Percentiles rank a stretch among this genome's conserved stretches.
These are phyloP conservation scores for Agrochola circellaris DNA, from an alignment of 2,888 invertebrate genomes.

Conservation along the genomic window DNA sequence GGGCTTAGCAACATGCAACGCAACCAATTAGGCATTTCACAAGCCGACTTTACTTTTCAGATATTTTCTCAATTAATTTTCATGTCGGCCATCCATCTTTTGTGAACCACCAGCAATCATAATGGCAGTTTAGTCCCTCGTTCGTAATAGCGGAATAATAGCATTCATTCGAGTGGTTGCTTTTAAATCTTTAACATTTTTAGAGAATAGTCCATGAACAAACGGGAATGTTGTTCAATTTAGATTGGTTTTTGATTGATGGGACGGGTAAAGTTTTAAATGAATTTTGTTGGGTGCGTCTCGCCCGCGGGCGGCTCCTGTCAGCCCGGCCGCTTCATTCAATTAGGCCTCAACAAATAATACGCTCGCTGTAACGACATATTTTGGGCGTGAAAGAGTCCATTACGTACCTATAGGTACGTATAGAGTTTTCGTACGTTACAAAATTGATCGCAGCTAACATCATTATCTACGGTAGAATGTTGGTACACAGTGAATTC, in stretches of 20 bases:
- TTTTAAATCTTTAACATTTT: slow-evolving; percentile 66
- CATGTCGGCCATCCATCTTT: slow-evolving; percentile 36
- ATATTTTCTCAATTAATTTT: slow-evolving; percentile 72
- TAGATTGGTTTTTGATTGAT: slow-evolving; percentile 88
- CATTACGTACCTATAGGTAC: slow-evolving; percentile 38
- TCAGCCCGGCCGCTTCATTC: slow-evolving; percentile 62
- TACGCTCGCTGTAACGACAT: slow-evolving; percentile 61
- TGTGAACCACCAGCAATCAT: slow-evolving; percentile 21
- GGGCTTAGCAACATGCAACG: slow-evolving; percentile 42
- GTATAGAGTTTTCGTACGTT: slow-evolving; percentile 13
- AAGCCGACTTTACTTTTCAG: slow-evolving; percentile 23
- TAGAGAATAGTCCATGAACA: slow-evolving; percentile 72
- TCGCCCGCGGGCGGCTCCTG: slow-evolving; percentile 44
- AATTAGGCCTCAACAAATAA: slow-evolving; percentile 75
- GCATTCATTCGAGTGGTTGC: slow-evolving; percentile 52
- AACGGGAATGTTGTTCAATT: slow-evolving; percentile 82
- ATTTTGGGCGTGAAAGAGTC: slow-evolving; percentile 55
- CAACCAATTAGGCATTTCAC: slow-evolving; percentile 63
- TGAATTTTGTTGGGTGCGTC: slow-evolving; percentile 76
- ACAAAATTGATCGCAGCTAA: slow-evolving; percentile 30
- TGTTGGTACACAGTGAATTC: slow-evolving; percentile 22
- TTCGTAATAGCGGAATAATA: slow-evolving; percentile 46
- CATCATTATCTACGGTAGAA: slow-evolving; percentile 16
- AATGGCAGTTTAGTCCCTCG: slow-evolving; percentile 40
- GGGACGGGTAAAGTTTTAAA: slow-evolving; percentile 83